Conservation (phyloP, 30 jellyfish, hydroid and myxozoan species). For the Turritopsis dohrnii region DNA sequence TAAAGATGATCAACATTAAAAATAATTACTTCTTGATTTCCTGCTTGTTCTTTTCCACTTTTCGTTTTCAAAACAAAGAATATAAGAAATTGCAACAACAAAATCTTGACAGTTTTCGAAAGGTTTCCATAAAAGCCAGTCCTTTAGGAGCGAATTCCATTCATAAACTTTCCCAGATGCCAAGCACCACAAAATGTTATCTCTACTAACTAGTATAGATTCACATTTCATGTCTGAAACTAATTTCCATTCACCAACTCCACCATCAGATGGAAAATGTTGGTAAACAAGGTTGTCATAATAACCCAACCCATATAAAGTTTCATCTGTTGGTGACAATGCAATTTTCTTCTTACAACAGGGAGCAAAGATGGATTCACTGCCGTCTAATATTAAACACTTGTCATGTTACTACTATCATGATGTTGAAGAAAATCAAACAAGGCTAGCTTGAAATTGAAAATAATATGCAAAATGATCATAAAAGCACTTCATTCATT, state of each 20-base stretch:
- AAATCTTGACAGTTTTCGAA: background rate
- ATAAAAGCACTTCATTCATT: no score
- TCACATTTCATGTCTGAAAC: background rate
- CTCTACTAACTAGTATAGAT: background rate
- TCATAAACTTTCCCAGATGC: background rate
- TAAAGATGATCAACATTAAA: no score
- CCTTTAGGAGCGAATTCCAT: background rate
- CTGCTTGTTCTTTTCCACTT: background rate
- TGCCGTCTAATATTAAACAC: background rate
- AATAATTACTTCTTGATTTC: background rate
- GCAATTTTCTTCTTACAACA: background rate
- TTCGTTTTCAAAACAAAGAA: background rate
- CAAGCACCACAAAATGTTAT: constrained; percentile 1
- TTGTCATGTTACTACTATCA: background rate
- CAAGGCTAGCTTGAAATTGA: background rate
- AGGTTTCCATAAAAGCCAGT: background rate
- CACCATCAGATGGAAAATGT: background rate
- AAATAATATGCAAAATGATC: background rate
- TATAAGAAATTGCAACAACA: background rate
- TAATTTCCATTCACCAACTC: background rate
- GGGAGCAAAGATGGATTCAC: background rate
- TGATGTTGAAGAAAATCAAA: no score
- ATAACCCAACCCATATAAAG: background rate
- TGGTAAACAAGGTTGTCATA: background rate
- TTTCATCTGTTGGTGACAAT: background rate